Evolutionary conservation across 1,140 invertebrate genomes (phyloP).

Genomic region (Drosophila varians): DNA sequence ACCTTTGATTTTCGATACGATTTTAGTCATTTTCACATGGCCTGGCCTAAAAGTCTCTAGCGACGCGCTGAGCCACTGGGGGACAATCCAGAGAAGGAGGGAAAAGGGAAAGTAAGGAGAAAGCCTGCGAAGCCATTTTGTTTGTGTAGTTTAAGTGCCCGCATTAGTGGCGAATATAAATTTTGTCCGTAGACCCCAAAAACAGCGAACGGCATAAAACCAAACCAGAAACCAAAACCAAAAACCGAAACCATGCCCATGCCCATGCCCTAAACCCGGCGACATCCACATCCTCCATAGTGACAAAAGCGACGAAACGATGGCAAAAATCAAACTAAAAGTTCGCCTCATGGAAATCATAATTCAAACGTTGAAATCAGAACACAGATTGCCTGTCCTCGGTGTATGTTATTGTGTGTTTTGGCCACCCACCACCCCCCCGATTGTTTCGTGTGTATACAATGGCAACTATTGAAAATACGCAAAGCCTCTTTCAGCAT

Average conservation of each 20-base stretch:
- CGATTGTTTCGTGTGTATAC: constrained; percentile 67
- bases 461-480: constrained; percentile 80
- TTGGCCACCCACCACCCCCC: constrained; percentile 2
- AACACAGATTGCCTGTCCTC: constrained; percentile 61
- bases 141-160: constrained; percentile 79
- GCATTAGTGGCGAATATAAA: constrained; percentile 80
- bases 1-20: constrained; percentile 82
- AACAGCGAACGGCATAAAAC: constrained; percentile 14
- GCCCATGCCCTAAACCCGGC: constrained; percentile 5
- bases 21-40: constrained; percentile 79
- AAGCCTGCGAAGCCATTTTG: constrained; percentile 61
- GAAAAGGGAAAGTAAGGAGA: constrained; percentile 1
- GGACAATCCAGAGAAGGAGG: neutral
- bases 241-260: constrained; percentile 28
- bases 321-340: constrained; percentile 79
- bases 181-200: constrained; percentile 64
- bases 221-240: constrained; percentile 7
- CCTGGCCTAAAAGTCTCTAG: constrained; percentile 72
- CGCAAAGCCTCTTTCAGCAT: constrained; percentile 75
- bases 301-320: constrained; percentile 72
- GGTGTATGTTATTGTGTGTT: constrained; percentile 33
- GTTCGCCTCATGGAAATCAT: constrained; percentile 77
- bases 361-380: constrained; percentile 76
- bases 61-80: constrained; percentile 15
- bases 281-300: constrained; percentile 31